phyloP scores from a whole-genome alignment of 2,888 invertebrate genomes.

The Synanthedon andrenaeformis region DNA sequence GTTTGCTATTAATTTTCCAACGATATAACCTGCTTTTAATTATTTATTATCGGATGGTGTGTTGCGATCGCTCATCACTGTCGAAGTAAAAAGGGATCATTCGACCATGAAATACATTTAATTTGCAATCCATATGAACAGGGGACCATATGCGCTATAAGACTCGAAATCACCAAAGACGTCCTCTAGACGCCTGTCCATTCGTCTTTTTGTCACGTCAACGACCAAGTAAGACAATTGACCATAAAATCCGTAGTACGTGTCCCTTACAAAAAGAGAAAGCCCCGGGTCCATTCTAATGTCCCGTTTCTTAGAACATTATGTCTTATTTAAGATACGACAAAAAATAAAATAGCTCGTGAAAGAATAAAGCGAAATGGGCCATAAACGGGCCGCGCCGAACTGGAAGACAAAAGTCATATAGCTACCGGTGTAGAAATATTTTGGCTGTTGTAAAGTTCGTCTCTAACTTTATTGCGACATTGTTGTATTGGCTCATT shows the following conservation, averaged over 20 bases:
- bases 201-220: slow-evolving; percentile 41
- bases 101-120: slow-evolving; percentile 28
- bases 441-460: slow-evolving; percentile 55
- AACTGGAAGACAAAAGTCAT: slow-evolving; percentile 54
- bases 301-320: slow-evolving; percentile 65
- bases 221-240: slow-evolving; percentile 60
- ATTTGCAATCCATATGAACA: slow-evolving; percentile 18
- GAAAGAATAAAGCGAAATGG: slow-evolving; percentile 59
- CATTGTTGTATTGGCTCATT: slow-evolving; percentile 47
- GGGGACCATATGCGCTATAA: slow-evolving; percentile 9
- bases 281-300: slow-evolving; percentile 55
- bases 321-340: slow-evolving; percentile 66
- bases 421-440: slow-evolving; percentile 51
- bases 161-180: not conserved
- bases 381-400: slow-evolving; percentile 42
- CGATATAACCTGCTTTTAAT: not conserved
- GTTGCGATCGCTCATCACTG: slow-evolving; percentile 16
- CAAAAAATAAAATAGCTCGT: slow-evolving; percentile 55
- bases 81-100: slow-evolving; percentile 22
- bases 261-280: slow-evolving; percentile 61
- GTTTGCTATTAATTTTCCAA: not conserved
- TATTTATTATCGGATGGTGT: not conserved
- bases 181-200: not conserved
- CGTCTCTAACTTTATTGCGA: slow-evolving; percentile 52
- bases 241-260: slow-evolving; percentile 62